These are phyloP conservation scores for Diarsia brunnea DNA, from an alignment of 2,888 invertebrate species.

Conservation along the genomic window DNA sequence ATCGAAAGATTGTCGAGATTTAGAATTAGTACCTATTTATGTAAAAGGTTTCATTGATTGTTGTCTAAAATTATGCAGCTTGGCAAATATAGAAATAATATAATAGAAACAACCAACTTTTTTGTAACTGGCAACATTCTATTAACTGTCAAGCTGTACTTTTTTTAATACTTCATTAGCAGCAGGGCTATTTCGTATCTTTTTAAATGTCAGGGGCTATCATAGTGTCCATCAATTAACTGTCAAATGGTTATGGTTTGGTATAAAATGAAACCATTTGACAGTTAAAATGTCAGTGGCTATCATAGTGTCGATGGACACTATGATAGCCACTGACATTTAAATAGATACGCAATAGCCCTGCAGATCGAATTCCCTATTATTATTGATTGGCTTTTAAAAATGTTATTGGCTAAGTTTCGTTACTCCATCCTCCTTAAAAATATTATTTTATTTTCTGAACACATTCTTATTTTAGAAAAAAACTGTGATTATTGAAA, in stretches of 20 bases:
- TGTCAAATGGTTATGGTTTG: too few relatives aligned
- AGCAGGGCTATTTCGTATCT: too few relatives aligned
- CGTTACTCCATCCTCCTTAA: background rate
- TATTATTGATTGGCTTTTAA: background rate
- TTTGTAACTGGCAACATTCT: constrained; percentile 12
- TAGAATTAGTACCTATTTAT: background rate
- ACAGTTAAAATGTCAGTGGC: too few relatives aligned
- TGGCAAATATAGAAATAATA: constrained; percentile 2
- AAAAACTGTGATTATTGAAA: constrained; percentile 69
- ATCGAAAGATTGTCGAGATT: constrained; percentile 13
- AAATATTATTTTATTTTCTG: constrained; percentile 5
- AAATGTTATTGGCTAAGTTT: background rate
- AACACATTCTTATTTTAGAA: constrained; percentile 25
- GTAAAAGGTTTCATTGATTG: constrained; percentile 24
- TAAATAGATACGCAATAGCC: background rate
- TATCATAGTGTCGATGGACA: too few relatives aligned
- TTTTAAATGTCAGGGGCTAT: too few relatives aligned
- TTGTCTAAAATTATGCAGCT: constrained; percentile 8
- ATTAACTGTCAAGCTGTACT: constrained; percentile 16
- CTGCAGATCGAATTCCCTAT: background rate
- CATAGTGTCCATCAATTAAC: too few relatives aligned
- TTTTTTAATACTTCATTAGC: too few relatives aligned
- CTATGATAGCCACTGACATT: too few relatives aligned
- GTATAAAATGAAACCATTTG: too few relatives aligned
- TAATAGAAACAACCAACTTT: background rate